phyloP scores from a whole-genome alignment of 2,113 vertebrate species.

The Corythornis cristatus region DNA sequence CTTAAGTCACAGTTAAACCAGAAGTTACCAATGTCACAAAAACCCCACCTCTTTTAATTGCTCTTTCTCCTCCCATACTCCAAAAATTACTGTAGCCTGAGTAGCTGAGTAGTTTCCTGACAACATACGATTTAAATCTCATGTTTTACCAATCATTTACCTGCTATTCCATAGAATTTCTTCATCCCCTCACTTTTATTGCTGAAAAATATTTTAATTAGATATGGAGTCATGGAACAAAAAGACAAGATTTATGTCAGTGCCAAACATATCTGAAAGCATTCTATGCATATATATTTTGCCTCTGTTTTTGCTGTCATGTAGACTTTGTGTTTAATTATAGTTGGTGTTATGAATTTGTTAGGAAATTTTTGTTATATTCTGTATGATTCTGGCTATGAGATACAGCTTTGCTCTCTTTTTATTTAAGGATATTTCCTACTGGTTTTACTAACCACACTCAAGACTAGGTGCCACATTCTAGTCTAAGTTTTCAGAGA shows the following conservation, averaged over 20 bases:
- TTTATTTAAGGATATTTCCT: neutral
- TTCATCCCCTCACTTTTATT: neutral
- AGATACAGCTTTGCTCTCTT: neutral
- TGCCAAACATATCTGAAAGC: neutral
- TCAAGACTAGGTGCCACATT: neutral
- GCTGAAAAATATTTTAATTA: neutral
- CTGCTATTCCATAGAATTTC: neutral
- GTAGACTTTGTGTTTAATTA: neutral
- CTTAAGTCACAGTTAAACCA: constrained; percentile 13
- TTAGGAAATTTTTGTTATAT: neutral
- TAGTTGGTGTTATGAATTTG: neutral
- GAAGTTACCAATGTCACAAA: neutral
- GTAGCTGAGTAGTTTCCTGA: neutral
- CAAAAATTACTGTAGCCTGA: neutral
- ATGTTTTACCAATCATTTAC: neutral
- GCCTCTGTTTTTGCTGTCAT: neutral
- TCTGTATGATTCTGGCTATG: neutral
- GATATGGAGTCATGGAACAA: neutral
- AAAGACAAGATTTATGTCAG: neutral
- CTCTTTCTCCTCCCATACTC: neutral
- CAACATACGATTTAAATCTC: neutral
- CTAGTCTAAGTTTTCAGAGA: neutral
- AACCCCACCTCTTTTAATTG: neutral
- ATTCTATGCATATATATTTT: neutral
- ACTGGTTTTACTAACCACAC: neutral